phyloP scores from a whole-genome alignment of 1,140 invertebrate genomes.

The Liolophura sinensis region DNA sequence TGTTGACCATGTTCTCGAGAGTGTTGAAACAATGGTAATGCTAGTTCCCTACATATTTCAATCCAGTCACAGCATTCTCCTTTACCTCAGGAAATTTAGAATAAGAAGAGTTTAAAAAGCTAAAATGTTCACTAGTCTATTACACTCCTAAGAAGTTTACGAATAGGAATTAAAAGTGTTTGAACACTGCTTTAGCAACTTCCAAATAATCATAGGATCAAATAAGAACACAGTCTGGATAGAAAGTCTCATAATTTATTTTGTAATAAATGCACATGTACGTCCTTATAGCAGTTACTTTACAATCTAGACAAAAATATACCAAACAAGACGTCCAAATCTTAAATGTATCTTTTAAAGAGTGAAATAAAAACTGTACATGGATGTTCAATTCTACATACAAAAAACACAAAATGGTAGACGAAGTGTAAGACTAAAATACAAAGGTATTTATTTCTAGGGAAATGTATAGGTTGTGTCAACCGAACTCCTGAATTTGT shows the following conservation, averaged over 20 bases:
- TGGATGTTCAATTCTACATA: conserved; percentile 1
- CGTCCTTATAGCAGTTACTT: conserved; percentile 9
- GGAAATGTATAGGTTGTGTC: neutral
- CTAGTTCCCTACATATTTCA: no score
- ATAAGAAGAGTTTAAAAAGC: no score
- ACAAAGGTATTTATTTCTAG: neutral
- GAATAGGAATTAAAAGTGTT: no score
- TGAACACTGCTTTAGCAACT: no score
- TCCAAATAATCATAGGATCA: no score
- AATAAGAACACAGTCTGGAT: neutral
- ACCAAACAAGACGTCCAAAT: conserved; percentile 7
- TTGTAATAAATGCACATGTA: conserved; percentile 21
- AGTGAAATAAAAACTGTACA: conserved; percentile 12
- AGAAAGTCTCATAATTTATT: conserved; percentile 27
- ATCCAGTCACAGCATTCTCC: no score
- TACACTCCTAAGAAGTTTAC: no score
- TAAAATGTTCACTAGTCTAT: no score
- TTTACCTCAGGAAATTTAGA: no score
- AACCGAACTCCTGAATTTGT: neutral
- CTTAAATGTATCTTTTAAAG: neutral
- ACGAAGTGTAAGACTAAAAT: neutral
- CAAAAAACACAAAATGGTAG: neutral
- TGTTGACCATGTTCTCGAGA: no score
- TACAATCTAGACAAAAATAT: conserved; percentile 28
- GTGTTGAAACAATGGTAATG: no score